These are phyloP conservation scores for Pseudorasbora parva DNA, from an alignment of 2,113 vertebrate species.

Conservation along the genomic window DNA sequence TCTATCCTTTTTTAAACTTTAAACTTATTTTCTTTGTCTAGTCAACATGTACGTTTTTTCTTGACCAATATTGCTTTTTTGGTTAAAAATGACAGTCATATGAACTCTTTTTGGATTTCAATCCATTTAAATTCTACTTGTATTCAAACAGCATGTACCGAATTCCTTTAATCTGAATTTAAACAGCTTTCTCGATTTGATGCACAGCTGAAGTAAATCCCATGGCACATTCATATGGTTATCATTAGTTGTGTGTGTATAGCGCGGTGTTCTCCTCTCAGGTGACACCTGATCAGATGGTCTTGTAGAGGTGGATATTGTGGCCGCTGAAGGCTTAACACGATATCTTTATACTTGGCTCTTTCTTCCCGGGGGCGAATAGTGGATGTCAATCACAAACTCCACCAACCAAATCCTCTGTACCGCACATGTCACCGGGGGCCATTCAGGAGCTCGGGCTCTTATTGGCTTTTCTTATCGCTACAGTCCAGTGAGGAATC, in stretches of 20 bases:
- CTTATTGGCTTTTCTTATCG: conserved; percentile 81
- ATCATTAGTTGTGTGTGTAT: neutral
- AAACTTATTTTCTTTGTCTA: neutral
- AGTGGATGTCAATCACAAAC: conserved; percentile 73
- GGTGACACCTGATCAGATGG: neutral
- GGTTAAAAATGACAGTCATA: neutral
- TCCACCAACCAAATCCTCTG: conserved; percentile 76
- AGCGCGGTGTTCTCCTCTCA: neutral
- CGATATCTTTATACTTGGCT: conserved; percentile 68
- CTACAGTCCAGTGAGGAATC: conserved; percentile 75
- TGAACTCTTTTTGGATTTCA: neutral
- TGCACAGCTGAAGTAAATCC: neutral
- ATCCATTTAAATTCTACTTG: neutral
- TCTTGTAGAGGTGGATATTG: conserved; percentile 29
- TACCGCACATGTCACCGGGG: conserved; percentile 81
- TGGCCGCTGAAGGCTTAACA: conserved; percentile 59
- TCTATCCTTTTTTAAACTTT: too few relatives aligned
- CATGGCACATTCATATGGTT: too few relatives aligned
- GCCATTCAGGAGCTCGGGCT: conserved; percentile 73
- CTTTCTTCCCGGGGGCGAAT: conserved; percentile 65
- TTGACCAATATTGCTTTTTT: neutral
- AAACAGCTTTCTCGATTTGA: neutral
- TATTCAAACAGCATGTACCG: neutral
- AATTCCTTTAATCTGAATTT: neutral
- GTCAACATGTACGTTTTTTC: neutral